Evolutionary conservation across 2,113 vertebrate genomes (phyloP), one percentile per base, ranked within the genome.

Genomic region (Osmerus mordax): DNA sequence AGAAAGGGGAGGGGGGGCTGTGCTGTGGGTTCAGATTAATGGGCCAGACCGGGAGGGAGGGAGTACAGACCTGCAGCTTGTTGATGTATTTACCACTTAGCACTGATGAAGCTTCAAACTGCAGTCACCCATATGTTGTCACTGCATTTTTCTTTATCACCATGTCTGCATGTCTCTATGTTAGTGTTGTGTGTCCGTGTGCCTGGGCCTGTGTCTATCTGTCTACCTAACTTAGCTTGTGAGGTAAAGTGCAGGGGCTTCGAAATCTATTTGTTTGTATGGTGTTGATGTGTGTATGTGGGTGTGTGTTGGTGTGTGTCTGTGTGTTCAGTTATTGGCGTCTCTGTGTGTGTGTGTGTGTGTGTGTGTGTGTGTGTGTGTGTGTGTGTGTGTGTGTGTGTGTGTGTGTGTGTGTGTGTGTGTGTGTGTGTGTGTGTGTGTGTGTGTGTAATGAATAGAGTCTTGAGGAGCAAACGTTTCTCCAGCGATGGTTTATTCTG

Each of bases 21-120:
- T 9, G 41, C 41, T 47, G 41, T 47, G 55, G 69, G 77, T 81
- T 62, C 81, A 85, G 84, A 89, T 91, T 95, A 95, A 97, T 96
- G 94, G 87, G 81, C 67, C 84, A 89, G 88, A 91, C 89, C 76
- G 78, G 71, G 92, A 91, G 41, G 41, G 41, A 12, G 93, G 93
- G 90, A 92, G 91, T 82, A 84, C 90, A 91, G 85, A 78, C 58
- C 93, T 84, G 78, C 67, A 92, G 92, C 89, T 84, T 86, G 84
- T 93, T 97, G 96, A 97, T 98, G 98, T 96, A 97, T 97, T 91
- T 94, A 92, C 93, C 95, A 97, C 95, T 96, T 99, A 96, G 93
- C 86, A 87, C 91, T 95, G 94, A 98, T 97, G 95, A 95, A 94
- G 95, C 96, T 91, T 94, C 94, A 94, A 94, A 95, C 94, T 91